These are phyloP conservation scores for Bergia sp. DNA, from an alignment of 92 coral and sea anemone species.

Conservation along the genomic window DNA sequence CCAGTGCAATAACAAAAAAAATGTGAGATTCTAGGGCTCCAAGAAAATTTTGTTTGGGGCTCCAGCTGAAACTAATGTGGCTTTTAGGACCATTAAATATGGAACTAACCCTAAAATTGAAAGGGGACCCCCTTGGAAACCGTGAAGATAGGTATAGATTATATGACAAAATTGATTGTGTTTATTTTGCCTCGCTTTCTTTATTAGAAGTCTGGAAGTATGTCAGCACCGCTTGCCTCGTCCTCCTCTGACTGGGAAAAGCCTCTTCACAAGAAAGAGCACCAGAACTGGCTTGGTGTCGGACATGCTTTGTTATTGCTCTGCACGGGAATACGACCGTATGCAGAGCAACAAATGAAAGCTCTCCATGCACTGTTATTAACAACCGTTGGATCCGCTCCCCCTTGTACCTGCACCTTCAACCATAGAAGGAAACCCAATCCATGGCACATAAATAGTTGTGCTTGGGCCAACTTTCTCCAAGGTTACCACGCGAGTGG, in stretches of 20 bases:
- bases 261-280: constrained; percentile 49
- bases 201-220: not conserved
- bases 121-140: no score
- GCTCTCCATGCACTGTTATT: constrained; percentile 49
- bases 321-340: constrained; percentile 69
- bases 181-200: not conserved
- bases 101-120: no score
- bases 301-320: constrained; percentile 65
- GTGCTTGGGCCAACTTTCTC: constrained; percentile 74
- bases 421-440: constrained; percentile 43
- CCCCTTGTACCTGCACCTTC: constrained; percentile 60
- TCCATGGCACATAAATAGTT: constrained; percentile 51
- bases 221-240: not conserved
- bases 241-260: not conserved
- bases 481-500: constrained; percentile 33
- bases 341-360: constrained; percentile 49
- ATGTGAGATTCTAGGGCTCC: no score
- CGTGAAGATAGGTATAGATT: not conserved
- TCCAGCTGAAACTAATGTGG: no score
- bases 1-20: no score
- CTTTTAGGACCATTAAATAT: no score
- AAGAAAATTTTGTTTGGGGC: no score
- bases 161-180: not conserved
- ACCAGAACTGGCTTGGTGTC: constrained; percentile 81
- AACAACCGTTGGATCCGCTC: constrained; percentile 19